Evolutionary conservation across 2,113 vertebrate genomes (phyloP), one percentile per base, ranked within the genome.

Genomic region (Athene noctua): DNA sequence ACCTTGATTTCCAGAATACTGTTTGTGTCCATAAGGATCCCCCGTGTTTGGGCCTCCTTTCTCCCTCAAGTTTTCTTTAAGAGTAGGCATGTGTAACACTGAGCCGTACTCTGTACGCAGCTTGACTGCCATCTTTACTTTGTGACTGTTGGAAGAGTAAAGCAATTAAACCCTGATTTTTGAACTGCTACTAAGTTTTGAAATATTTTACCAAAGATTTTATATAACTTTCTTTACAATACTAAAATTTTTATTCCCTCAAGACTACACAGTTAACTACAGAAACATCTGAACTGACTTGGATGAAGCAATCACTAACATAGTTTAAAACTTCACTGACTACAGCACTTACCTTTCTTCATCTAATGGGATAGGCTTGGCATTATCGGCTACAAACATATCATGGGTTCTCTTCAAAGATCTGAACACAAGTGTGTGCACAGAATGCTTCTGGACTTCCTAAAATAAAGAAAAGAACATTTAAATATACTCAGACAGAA

Each of bases 391-490:
- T 94, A 99, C 99, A 98, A 99, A 99, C 99, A 99, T 99, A 72
- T 99, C 99, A 96, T 99, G 99, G 15, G 99, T 99, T 96, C 99
- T 98, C 94, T 99, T 99, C 77, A 99, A 97, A n/a, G 99, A 99
- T 36, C 99, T 99, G 98, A 99, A 99, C 89, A 99, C 99, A 95
- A 99, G 97, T 0, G 99, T 99, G 97, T 99, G 99, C 89, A 99
- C 99, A 42, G 99, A 99, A 94, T 99, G 99, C 86, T 99, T 99
- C 27, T 99, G 99, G 36, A 99, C 99, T 65, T 99, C 99, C 99
- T 99, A 96, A 46, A 83, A 93, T 13, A 23, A 83, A 78, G 23
- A 27, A 20, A 73, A 49, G 17, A 40, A 6, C 10, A 57, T 46
- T 42, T 32, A 85, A 71, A 87, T 40, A 94, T 0, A 5, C 22